Evolutionary conservation across 2,888 invertebrate genomes (phyloP).

Genomic region (Helobdella robusta): DNA sequence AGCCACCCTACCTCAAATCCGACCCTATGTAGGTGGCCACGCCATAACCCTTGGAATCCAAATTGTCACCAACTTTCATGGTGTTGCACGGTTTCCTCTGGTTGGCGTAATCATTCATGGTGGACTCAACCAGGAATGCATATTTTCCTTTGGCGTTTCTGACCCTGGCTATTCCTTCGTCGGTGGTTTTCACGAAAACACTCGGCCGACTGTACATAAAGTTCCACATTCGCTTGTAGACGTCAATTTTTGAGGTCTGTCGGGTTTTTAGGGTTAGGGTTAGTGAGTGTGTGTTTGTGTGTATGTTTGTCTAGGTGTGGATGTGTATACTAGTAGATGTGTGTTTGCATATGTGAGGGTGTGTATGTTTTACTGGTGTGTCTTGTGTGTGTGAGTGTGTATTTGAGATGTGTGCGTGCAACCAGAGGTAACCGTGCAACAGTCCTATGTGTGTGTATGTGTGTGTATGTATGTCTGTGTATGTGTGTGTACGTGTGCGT

Average conservation of each 20-base stretch:
- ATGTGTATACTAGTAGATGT: background rate
- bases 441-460: background rate
- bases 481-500: background rate
- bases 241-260: conserved; percentile 74
- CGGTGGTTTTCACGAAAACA: conserved; percentile 64
- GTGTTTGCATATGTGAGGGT: background rate
- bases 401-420: no score
- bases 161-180: conserved; percentile 56
- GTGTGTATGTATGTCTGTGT: background rate
- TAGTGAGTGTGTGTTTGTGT: background rate
- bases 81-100: conserved; percentile 64
- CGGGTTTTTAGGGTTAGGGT: background rate
- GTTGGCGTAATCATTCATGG: conserved; percentile 70
- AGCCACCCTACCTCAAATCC: conserved; percentile 26
- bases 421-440: no score
- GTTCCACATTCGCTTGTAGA: conserved; percentile 90
- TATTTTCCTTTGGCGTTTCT: conserved; percentile 58
- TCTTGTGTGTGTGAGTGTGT: background rate
- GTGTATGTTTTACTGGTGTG: background rate
- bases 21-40: conserved; percentile 73
- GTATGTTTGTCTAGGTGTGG: background rate
- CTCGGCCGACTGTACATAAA: conserved; percentile 80
- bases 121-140: conserved; percentile 53
- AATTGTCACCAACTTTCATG: conserved; percentile 65
- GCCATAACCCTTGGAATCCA: conserved; percentile 75